Conservation (phyloP, 2,888 invertebrate species). For the Pogonocherus hispidulus region DNA sequence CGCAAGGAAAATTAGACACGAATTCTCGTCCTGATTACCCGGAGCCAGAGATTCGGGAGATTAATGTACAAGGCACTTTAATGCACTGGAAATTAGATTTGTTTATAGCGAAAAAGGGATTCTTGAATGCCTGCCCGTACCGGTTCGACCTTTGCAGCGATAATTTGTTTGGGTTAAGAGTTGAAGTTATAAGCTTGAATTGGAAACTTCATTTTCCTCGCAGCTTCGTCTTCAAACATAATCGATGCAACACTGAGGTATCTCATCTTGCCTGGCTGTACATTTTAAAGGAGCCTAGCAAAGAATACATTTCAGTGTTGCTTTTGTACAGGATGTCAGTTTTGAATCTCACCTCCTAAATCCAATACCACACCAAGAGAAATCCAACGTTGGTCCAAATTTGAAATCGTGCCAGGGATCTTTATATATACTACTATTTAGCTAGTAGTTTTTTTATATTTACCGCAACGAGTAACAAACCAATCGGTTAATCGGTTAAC, state of each 20-base stretch:
- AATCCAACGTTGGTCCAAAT: too few species aligned
- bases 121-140: not conserved
- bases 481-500: too few species aligned
- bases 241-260: not conserved
- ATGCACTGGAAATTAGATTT: slow-evolving; percentile 24
- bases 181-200: slow-evolving; percentile 5
- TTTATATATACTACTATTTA: too few species aligned
- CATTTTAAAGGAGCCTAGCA: too few species aligned
- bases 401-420: too few species aligned
- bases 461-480: too few species aligned
- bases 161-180: not conserved
- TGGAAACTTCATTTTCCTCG: not conserved
- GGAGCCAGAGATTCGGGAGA: slow-evolving; percentile 21
- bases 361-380: too few species aligned
- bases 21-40: slow-evolving; percentile 40
- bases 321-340: too few species aligned
- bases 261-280: too few species aligned
- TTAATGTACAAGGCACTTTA: slow-evolving; percentile 26
- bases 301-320: too few species aligned
- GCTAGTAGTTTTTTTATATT: too few species aligned
- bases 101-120: slow-evolving; percentile 7
- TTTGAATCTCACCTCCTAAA: too few species aligned
- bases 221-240: not conserved
- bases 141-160: not conserved
- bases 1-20: slow-evolving; percentile 40